Conservation (phyloP, 2,888 invertebrate species). For the Mesoligia furuncula region DNA sequence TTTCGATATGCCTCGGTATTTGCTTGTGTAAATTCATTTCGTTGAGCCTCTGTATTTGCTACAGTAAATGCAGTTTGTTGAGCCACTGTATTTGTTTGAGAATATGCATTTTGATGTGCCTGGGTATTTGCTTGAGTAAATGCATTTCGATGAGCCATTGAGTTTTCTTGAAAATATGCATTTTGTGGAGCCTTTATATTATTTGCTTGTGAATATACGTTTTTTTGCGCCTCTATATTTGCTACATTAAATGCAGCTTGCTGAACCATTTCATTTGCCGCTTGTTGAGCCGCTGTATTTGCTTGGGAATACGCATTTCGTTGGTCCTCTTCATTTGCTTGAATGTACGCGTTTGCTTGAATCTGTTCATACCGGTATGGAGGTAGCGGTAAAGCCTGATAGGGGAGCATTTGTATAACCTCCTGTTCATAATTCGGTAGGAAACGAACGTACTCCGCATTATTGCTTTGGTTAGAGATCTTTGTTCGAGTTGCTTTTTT, state of each 20-base stretch:
- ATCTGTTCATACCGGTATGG: slow-evolving; percentile 30
- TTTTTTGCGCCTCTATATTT: slow-evolving; percentile 5
- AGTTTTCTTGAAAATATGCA: background rate
- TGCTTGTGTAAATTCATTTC: slow-evolving; percentile 4
- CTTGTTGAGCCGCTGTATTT: slow-evolving; percentile 10
- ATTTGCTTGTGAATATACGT: background rate
- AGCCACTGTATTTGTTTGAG: background rate
- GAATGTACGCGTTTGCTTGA: slow-evolving; percentile 15
- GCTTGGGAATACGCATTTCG: slow-evolving; percentile 15
- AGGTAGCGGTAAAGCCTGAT: slow-evolving; percentile 35
- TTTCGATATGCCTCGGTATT: slow-evolving; percentile 24
- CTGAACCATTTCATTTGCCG: background rate
- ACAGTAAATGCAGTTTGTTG: slow-evolving; percentile 9
- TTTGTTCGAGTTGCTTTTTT: slow-evolving; percentile 57
- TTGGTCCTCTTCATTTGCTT: slow-evolving; percentile 22
- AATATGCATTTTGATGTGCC: background rate
- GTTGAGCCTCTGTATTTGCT: background rate
- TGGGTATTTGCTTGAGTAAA: background rate
- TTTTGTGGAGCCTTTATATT: slow-evolving; percentile 1
- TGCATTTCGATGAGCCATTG: slow-evolving; percentile 2
- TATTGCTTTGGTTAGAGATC: slow-evolving; percentile 36
- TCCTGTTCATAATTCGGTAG: slow-evolving; percentile 63
- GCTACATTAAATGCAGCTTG: slow-evolving; percentile 5
- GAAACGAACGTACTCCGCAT: slow-evolving; percentile 62
- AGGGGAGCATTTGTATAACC: slow-evolving; percentile 51